A percentile compares a stretch with the other conserved stretches of the same genome.
phyloP scores from a whole-genome alignment of 2,888 invertebrate species.

The Polymixis lichenea region DNA sequence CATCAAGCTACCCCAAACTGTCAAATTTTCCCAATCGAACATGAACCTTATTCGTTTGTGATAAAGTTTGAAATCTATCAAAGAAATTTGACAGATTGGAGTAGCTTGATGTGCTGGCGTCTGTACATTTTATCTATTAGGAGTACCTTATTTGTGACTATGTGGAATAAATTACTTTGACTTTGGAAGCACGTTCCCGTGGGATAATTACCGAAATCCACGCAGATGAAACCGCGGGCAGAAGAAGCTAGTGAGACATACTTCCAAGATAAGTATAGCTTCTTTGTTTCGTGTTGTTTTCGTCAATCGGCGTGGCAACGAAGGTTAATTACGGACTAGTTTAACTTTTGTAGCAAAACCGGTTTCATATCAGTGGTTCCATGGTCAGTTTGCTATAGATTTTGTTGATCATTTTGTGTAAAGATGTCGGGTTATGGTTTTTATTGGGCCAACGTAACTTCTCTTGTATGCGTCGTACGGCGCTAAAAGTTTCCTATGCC shows the following conservation, averaged over 20 bases:
- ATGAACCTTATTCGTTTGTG: too few relatives aligned
- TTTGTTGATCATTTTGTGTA: not conserved
- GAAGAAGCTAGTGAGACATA: not conserved
- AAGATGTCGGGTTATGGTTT: not conserved
- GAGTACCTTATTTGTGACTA: too few relatives aligned
- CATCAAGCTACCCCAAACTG: too few relatives aligned
- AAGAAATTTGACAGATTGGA: too few relatives aligned
- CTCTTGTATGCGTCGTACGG: not conserved
- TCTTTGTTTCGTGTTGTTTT: constrained; percentile 13
- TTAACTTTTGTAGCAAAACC: constrained; percentile 7
- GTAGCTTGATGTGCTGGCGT: too few relatives aligned
- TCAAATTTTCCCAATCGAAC: too few relatives aligned
- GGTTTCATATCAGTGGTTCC: constrained; percentile 13
- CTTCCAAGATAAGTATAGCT: not conserved
- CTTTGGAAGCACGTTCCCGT: not conserved
- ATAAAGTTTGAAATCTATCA: too few relatives aligned
- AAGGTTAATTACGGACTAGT: constrained; percentile 25
- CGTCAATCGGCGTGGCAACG: constrained; percentile 21
- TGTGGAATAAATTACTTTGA: too few relatives aligned
- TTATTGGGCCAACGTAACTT: not conserved
- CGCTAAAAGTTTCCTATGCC: too few relatives aligned
- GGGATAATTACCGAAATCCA: not conserved
- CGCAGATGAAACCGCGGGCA: too few relatives aligned
- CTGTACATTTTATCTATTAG: too few relatives aligned
- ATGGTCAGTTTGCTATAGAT: not conserved